Percentiles rank a stretch among this genome's conserved stretches.
phyloP scores from a whole-genome alignment of 1,140 invertebrate genomes.

The Tyrophagus putrescentiae region DNA sequence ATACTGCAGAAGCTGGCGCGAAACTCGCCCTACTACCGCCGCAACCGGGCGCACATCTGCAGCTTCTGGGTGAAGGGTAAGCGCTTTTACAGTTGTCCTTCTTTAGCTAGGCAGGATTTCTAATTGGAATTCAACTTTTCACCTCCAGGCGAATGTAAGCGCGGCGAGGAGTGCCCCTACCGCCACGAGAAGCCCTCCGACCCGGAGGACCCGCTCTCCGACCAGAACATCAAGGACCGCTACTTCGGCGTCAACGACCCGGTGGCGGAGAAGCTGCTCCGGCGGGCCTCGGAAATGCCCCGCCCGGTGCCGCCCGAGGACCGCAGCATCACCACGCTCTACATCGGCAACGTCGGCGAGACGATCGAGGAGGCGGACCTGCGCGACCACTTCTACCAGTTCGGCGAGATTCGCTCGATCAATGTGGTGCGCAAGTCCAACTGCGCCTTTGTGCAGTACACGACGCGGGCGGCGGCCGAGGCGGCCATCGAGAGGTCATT shows the following conservation, averaged over 20 bases:
- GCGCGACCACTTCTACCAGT: conserved; percentile 90
- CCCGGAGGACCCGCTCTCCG: conserved; percentile 94
- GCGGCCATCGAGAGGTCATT: conserved; percentile 87
- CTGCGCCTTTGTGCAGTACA: conserved; percentile 96
- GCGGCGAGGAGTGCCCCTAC: conserved; percentile 98
- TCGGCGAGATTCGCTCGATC: conserved; percentile 89
- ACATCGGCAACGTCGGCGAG: conserved; percentile 80
- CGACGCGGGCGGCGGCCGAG: conserved; percentile 71
- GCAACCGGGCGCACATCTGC: conserved; percentile 96
- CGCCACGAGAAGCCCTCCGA: conserved; percentile 97
- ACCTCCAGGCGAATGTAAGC: conserved; percentile 63
- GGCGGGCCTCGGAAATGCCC: conserved; percentile 75
- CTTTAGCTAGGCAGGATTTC: not conserved
- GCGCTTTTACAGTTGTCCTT: not conserved
- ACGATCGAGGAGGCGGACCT: conserved; percentile 77
- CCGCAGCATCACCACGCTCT: conserved; percentile 85
- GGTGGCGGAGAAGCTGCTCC: conserved; percentile 92
- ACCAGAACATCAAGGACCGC: conserved; percentile 97
- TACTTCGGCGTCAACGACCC: conserved; percentile 99
- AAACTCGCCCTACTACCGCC: conserved; percentile 94
- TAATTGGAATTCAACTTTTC: not conserved
- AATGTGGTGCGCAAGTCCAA: conserved; percentile 82
- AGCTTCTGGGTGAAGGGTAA: conserved; percentile 95
- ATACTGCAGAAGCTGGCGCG: conserved; percentile 83
- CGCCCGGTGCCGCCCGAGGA: conserved; percentile 89